Percentiles rank a stretch among this genome's conserved stretches.
phyloP scores from a whole-genome alignment of 2,113 vertebrate species.

The Gymnarchus niloticus region DNA sequence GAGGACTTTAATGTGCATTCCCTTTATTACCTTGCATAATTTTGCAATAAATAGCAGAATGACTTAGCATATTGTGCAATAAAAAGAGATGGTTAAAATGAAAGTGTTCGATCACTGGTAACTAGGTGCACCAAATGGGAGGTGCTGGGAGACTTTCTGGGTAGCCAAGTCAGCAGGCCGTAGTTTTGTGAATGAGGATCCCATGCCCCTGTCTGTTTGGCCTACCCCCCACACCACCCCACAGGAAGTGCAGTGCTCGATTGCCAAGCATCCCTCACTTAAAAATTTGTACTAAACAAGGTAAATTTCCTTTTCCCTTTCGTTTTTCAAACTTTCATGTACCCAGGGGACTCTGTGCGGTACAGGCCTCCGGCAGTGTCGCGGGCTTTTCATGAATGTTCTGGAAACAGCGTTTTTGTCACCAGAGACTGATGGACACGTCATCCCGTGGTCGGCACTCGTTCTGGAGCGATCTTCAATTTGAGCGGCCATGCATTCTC shows the following conservation, averaged over 20 bases:
- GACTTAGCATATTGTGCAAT: conserved; percentile 1
- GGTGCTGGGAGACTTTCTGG: not conserved
- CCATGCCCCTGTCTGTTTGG: too few relatives aligned
- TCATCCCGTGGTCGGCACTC: conserved; percentile 74
- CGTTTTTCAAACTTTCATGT: not conserved
- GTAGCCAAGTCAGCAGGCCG: not conserved
- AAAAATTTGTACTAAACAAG: not conserved
- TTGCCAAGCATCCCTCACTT: not conserved
- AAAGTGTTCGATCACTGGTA: not conserved
- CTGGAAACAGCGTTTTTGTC: conserved; percentile 64
- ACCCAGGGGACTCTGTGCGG: too few relatives aligned
- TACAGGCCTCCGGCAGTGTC: conserved; percentile 45
- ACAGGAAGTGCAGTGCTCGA: not conserved
- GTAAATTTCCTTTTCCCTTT: not conserved
- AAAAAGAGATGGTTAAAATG: not conserved
- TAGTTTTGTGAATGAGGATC: not conserved
- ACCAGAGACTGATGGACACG: conserved; percentile 77
- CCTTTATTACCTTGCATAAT: conserved; percentile 3
- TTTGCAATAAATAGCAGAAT: conserved; percentile 1
- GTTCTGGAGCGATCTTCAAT: conserved; percentile 82
- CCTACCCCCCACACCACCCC: not conserved
- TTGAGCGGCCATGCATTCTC: conserved; percentile 87
- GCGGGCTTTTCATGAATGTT: conserved; percentile 60
- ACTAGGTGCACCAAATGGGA: not conserved
- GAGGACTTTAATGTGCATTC: conserved; percentile 10